Evolutionary conservation across 2,888 invertebrate species (phyloP), one percentile per base, ranked within the genome.

Genomic region (Plagodis pulveraria): DNA sequence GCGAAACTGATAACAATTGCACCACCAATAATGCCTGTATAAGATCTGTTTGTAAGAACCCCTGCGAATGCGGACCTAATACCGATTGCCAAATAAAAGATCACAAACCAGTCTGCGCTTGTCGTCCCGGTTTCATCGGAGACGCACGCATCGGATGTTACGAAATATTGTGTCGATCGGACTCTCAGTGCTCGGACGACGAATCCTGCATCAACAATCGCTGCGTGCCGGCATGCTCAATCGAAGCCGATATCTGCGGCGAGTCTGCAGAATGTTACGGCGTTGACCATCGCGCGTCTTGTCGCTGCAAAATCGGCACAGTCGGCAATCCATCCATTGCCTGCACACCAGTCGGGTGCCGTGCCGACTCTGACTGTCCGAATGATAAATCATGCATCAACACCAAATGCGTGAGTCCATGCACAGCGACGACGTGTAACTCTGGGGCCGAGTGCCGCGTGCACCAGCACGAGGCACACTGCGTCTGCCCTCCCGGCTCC

Each of bases 41-140:
- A 62, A 95, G 95, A 70, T 96, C 96, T 22, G 93, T 97, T 12
- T 98, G 98, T 79, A 94, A 94, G 69, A 95, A 97, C 79, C 98
- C 98, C 6, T 98, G 98, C 80, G 95, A 96, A 65, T 97, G 97
- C 78, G 98, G 98, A 43, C 94, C 96, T 0, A 96, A 97, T 77
- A 96, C 98, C 0, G 95, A 97, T 69, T 98, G 98, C 79, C 94
- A 96, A 75, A 96, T 97, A 64, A 95, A 95, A 83, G 95, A 96
- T 76, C 98, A 98, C 77, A 97, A 97, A 81, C 97, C 98, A 0
- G 95, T 97, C 0, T 98, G 98, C 76, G 96, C 97, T 0, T 98
- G 98, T 81, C 94, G 94, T 62, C 94, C 95, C 74, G 97, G 97
- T 47, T 98, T 94, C 72, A 95, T 97, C 65, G 98, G 98, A 54